Evolutionary conservation across 2,797 vertebrate genomes (phyloP), one percentile per base, ranked within the genome.

Genomic region (Chaunax sp.): DNA sequence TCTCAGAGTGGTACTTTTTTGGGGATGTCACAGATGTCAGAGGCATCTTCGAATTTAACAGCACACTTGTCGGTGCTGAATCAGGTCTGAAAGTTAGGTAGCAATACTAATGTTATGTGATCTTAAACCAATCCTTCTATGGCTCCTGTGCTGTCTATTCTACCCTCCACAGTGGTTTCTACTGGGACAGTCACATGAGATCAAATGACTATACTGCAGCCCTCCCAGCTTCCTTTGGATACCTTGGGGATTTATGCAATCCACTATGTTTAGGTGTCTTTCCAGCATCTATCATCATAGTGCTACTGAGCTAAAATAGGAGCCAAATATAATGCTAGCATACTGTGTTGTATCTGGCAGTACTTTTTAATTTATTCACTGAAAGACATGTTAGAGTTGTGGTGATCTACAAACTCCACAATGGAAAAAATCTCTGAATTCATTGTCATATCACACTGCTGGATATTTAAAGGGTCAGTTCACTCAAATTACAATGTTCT

Each of bases 221-320:
- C 0, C 44, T 33, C 9, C 18, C 47, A 26, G 63, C 41, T 75
- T 46, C 51, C 28, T 3, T 44, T 59, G 33, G 44, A 60, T 26
- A 9, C 35, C 20, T 26, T 20, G 9, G 12, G 19, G 14, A 37
- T 71, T 45, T 3, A n/a, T 33, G 43, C 62, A 57, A 53, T 67
- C 53, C 43, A 50, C 63, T 13, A 26, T 55, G 19, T 70, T 37
- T 51, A 64, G 14, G 28, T 54, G 52, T 18, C 22, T 70, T 59
- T 60, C 15, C 18, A 74, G 30, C 30, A 41, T 53, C 10, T 33
- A 38, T 20, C 13, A 51, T 63, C 25, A 54, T 8, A 35, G 33
- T 1, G 5, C 43, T 40, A 13, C 10, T 28, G 23, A 63, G 22
- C 41, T 23, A 20, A 54, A 41, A 51, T 16, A 8, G 20, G 33